Base-by-base conservation (phyloP, 2,888 invertebrate species). In the Cosmorhoe ocellata region DNA sequence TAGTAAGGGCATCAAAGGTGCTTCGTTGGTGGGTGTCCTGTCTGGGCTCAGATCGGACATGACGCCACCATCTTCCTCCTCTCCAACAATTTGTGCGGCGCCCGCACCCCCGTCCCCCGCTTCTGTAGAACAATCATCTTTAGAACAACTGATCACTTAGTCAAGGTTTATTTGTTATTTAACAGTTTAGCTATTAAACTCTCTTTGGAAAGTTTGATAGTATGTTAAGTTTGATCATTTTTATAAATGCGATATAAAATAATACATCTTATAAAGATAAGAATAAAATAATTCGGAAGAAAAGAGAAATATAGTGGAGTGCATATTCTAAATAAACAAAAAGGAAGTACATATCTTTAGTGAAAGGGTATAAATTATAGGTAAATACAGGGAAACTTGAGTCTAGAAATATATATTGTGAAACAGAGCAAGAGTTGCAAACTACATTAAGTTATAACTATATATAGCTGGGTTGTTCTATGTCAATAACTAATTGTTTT, bases 1-100 rank as follows among this genome's bases (percentile, higher is more conserved):
- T 81, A 79, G 89, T 87, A 84, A 89, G 84, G 79, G 85, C 85
- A 67, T 87, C 83, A 76, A 89, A 68, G 88, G 89, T 66, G 63
- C 79, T 69, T 90, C 90, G 89, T 90, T 90, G 88, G 90, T 90
- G 67, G 90, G 90, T 32, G 90, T 90, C 84, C 85, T 70, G 69
- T 90, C 90, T 64, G 85, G 90, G 79, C 84, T 88, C 90, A 86
- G 84, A 59, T 85, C 87, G 74, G 63, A 78, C 76, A 71, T 81
- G 85, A 58, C 90, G 82, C 79, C 88, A 84, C 83, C 87, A 86
- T 50, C 74, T 69, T 34, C 76, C 69, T 57, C 81, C 81, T 58
- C 81, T 70, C 79, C 85, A 81, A 45, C 80, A 77, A 37, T 70
- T 75, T 62, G 69, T 74, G 69, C 83, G 82, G 70, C 85, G 85